Conservation (phyloP, 2,113 vertebrate species). For the Smithornis capensis region DNA sequence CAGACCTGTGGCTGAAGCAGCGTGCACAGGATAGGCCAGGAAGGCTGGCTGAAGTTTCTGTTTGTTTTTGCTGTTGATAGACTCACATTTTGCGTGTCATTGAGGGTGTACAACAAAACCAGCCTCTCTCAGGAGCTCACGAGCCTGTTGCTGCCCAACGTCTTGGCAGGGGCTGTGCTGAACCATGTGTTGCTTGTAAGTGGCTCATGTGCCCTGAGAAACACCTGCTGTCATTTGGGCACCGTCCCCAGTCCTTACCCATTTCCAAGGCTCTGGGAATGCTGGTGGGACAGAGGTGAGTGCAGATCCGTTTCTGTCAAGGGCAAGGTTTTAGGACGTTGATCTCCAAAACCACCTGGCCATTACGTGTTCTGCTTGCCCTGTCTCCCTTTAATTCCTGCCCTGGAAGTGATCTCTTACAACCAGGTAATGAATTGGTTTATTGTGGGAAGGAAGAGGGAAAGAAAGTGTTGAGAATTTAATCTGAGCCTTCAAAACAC, state of each 20-base stretch:
- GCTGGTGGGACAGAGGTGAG: neutral
- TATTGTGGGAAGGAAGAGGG: neutral
- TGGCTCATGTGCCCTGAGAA: neutral
- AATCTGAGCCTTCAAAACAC: neutral
- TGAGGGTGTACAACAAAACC: rapidly evolving
- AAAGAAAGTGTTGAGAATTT: neutral
- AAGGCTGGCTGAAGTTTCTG: neutral
- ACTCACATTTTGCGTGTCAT: neutral
- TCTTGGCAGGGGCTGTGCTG: neutral
- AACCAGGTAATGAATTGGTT: neutral
- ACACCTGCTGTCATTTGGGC: neutral
- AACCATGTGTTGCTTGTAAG: neutral
- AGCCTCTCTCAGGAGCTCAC: rapidly evolving
- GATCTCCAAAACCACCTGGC: neutral
- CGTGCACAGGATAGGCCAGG: neutral
- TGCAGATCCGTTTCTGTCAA: rapidly evolving
- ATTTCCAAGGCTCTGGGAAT: neutral
- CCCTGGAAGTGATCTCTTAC: neutral
- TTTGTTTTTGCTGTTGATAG: neutral
- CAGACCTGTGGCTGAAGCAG: neutral
- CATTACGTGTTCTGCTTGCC: neutral
- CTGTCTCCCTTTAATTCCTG: neutral
- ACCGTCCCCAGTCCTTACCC: neutral
- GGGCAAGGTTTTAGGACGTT: neutral
- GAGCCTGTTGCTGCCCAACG: neutral